Base-by-base conservation (phyloP, 2,888 invertebrate species). In the Tanypteryx hageni region DNA sequence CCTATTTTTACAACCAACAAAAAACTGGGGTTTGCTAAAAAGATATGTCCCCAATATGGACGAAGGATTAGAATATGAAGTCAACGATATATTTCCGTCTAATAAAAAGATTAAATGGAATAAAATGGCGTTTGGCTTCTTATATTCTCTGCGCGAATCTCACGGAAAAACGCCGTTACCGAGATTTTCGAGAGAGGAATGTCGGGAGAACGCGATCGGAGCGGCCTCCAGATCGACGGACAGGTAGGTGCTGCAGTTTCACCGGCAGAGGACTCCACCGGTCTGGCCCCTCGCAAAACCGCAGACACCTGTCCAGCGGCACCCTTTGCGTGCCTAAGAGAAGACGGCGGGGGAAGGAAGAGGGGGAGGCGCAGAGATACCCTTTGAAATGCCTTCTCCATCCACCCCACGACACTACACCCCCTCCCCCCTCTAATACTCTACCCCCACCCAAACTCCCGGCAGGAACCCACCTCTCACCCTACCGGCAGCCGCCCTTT, bases 211-310 rank as follows among this genome's bases (percentile, higher is more conserved):
- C 44, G 44, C 5, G 44, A 44, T 44, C 76, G 76, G 22, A 76
- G 22, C 27, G 76, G 76, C 76, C 5, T 13, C 68, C 76, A 22
- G 22, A 76, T 76, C 22, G 1, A 2, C 56, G 31, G 89, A 89
- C 68, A 64, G 64, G 89, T 89, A 64, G 64, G 89, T 89, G 89
- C 44, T 44, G 31, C 89, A 27, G 59, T 14, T 5, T n/a, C 89
- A 64, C 44, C 89, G 89, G 64, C n/a, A 89, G 89, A 89, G 89
- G 89, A n/a, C 89, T 89, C 89, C 64, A 89, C 68, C 89, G 89
- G 89, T 89, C 64, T 31, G 22, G 9, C 14, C n/a, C 44, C 22
- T 31, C 89, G 61, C 27, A 22, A 86, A 59, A 86, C 27, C 59
- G 61, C 89, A 64, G 64, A 89, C 89, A 89, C 89, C 89, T 89